These are phyloP conservation scores for Dipodomys merriami DNA, from an alignment of 2,113 vertebrate species.

Conservation along the genomic window DNA sequence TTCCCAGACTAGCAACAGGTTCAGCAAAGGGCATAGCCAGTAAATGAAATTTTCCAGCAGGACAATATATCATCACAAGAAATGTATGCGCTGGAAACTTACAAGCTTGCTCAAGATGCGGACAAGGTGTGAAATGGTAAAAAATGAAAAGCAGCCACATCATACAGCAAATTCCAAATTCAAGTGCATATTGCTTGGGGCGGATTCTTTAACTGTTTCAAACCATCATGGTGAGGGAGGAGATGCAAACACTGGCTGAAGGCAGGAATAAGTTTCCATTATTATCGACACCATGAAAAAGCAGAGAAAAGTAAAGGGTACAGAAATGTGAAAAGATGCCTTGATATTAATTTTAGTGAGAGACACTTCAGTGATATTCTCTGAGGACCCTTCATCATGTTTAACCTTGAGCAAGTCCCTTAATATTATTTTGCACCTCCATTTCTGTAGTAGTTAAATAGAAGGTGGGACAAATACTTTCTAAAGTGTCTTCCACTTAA, in stretches of 20 bases:
- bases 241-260: slow-evolving; percentile 58
- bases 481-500: slow-evolving; percentile 52
- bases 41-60: slow-evolving; percentile 99
- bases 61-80: slow-evolving; percentile 99
- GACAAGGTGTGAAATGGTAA: slow-evolving; percentile 95
- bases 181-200: slow-evolving; percentile 91
- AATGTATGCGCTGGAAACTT: slow-evolving; percentile 96
- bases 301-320: slow-evolving; percentile 50
- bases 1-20: slow-evolving; percentile 99
- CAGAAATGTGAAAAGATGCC: not conserved
- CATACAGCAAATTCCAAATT: slow-evolving; percentile 92
- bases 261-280: slow-evolving; percentile 61
- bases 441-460: slow-evolving; percentile 57
- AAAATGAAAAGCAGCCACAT: slow-evolving; percentile 89
- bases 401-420: slow-evolving; percentile 60
- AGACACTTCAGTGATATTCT: slow-evolving; percentile 27
- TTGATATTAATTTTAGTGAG: slow-evolving; percentile 52
- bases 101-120: slow-evolving; percentile 93
- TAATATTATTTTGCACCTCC: slow-evolving; percentile 21
- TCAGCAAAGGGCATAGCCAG: slow-evolving; percentile 98
- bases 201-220: slow-evolving; percentile 88
- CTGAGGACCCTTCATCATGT: slow-evolving; percentile 8
- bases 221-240: slow-evolving; percentile 61
- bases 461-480: slow-evolving; percentile 49
- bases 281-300: slow-evolving; percentile 51